Conservation (phyloP, 2,113 vertebrate species). For the Oenanthe melanoleuca region DNA sequence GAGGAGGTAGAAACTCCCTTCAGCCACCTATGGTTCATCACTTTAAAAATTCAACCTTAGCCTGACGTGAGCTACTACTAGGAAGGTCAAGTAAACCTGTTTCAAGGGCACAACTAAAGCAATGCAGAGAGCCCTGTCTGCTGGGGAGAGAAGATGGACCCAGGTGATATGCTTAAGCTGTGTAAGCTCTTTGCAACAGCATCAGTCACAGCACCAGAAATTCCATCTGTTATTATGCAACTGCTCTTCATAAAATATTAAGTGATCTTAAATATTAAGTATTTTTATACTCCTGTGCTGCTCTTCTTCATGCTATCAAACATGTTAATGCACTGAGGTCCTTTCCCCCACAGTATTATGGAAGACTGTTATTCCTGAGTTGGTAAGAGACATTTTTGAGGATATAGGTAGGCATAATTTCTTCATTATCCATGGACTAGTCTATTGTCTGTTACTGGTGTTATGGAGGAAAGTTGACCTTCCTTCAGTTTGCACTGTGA, state of each 20-base stretch:
- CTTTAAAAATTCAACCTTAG: neutral
- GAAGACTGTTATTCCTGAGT: neutral
- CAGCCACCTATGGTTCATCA: rapidly evolving
- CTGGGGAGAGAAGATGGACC: neutral
- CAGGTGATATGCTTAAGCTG: neutral
- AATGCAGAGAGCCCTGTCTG: neutral
- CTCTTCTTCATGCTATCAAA: neutral
- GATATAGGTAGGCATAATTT: neutral
- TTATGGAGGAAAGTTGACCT: neutral
- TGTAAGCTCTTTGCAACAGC: rapidly evolving
- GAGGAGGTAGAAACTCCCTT: neutral
- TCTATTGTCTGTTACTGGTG: neutral
- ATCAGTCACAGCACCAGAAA: neutral
- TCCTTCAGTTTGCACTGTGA: neutral
- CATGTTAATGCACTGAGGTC: rapidly evolving
- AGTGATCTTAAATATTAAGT: too few species aligned
- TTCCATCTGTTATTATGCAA: neutral
- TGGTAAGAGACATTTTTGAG: neutral
- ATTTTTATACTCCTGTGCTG: too few species aligned
- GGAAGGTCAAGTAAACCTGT: neutral
- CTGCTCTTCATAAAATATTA: neutral
- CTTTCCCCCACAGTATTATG: neutral
- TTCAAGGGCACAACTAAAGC: neutral
- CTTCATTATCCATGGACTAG: neutral
- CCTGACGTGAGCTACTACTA: neutral